These are phyloP conservation scores for Stenichneumon culpator DNA, from an alignment of 2,888 invertebrate genomes.

Conservation along the genomic window DNA sequence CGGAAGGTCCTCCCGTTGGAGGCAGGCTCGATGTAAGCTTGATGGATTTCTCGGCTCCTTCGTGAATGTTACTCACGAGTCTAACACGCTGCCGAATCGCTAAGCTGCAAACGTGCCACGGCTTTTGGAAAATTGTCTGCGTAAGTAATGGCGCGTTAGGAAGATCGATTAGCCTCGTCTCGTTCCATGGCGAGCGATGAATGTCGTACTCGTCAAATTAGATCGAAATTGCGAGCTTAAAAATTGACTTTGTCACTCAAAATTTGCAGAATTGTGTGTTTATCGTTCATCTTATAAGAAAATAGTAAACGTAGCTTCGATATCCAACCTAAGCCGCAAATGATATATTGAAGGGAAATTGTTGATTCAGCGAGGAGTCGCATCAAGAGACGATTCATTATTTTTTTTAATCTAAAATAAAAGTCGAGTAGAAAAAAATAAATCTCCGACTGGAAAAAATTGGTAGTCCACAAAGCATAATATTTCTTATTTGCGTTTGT, in stretches of 20 bases:
- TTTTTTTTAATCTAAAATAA: no score
- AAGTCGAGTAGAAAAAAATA: no score
- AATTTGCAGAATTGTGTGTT: no score
- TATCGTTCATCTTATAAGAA: neutral
- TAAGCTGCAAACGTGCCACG: slow-evolving; percentile 62
- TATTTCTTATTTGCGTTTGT: no score
- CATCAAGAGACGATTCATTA: no score
- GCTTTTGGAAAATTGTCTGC: slow-evolving; percentile 64
- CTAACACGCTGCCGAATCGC: slow-evolving; percentile 57
- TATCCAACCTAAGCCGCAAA: no score
- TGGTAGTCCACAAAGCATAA: no score
- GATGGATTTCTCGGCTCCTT: slow-evolving; percentile 68
- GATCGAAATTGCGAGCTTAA: neutral
- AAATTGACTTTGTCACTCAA: neutral
- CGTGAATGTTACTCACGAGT: slow-evolving; percentile 69
- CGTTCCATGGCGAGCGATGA: slow-evolving; percentile 3
- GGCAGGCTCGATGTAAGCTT: slow-evolving; percentile 64
- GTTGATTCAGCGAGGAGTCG: no score
- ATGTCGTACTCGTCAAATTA: slow-evolving; percentile 2
- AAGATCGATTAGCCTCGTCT: slow-evolving; percentile 58
- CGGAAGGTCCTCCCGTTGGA: slow-evolving; percentile 15
- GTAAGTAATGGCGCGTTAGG: slow-evolving; percentile 58
- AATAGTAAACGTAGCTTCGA: no score
- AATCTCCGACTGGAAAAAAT: no score
- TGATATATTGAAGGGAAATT: no score